Percentiles rank a stretch among this genome's conserved stretches.
Conservation (phyloP, 2,888 invertebrate species). For the Lissocephala sabroskyi region DNA sequence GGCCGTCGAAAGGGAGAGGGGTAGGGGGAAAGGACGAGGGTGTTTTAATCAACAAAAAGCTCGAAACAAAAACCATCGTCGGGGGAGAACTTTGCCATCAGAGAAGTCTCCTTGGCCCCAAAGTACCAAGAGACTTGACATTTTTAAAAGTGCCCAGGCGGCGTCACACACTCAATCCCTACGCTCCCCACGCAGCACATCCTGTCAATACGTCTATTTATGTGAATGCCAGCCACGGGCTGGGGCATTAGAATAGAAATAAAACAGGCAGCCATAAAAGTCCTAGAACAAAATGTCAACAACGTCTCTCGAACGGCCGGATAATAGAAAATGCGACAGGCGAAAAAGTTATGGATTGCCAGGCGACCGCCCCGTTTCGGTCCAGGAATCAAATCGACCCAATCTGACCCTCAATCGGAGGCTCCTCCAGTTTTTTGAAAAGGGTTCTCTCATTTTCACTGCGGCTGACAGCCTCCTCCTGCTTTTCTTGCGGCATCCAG, state of each 20-base stretch:
- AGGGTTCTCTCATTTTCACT: conserved; percentile 37
- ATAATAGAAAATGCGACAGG: conserved; percentile 51
- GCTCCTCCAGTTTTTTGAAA: conserved; percentile 28
- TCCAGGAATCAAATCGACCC: too few relatives aligned
- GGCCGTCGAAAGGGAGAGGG: not conserved
- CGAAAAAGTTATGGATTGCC: conserved; percentile 51
- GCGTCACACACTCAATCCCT: conserved; percentile 3
- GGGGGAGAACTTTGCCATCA: conserved; percentile 25
- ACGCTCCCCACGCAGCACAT: not conserved
- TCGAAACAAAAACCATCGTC: conserved; percentile 38
- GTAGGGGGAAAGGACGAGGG: not conserved
- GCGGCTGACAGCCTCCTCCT: conserved; percentile 49
- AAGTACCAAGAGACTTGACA: conserved; percentile 2
- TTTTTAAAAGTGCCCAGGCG: conserved; percentile 5
- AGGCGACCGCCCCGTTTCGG: too few relatives aligned
- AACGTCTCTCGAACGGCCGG: conserved; percentile 32
- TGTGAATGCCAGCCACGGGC: not conserved
- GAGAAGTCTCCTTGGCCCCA: conserved; percentile 27
- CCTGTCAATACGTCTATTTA: too few relatives aligned
- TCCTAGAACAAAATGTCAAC: conserved; percentile 39
- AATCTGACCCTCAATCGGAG: too few relatives aligned
- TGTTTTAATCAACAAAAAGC: conserved; percentile 56
- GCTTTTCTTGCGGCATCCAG: too few relatives aligned
- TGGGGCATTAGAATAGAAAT: conserved; percentile 23
- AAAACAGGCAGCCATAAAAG: conserved; percentile 13